Conservation (phyloP, 2,797 vertebrate genomes). For the Atherinosoma microstoma region DNA sequence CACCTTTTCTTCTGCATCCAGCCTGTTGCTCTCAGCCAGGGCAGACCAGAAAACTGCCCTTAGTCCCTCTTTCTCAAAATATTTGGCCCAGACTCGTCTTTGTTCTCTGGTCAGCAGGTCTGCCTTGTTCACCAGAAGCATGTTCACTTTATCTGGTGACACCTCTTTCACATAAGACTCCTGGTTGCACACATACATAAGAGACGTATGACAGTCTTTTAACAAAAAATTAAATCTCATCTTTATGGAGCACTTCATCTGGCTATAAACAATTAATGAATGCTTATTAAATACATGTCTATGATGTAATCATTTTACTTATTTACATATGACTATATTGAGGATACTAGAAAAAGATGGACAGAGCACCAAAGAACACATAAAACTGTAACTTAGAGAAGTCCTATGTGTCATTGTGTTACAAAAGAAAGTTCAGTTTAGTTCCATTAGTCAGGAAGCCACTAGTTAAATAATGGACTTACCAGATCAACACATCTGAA, state of each 20-base stretch:
- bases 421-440: neutral
- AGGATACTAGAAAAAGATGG: neutral
- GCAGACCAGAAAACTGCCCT: conserved; percentile 97
- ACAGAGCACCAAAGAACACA: neutral
- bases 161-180: conserved; percentile 92
- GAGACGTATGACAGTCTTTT: neutral
- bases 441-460: neutral
- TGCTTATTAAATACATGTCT: neutral
- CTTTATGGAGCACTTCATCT: neutral
- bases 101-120: conserved; percentile 91
- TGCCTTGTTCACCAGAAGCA: conserved; percentile 95
- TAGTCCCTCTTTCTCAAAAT: conserved; percentile 90
- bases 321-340: neutral
- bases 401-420: neutral
- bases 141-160: conserved; percentile 89
- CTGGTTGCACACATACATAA: conserved; percentile 72
- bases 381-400: neutral
- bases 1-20: conserved; percentile 87
- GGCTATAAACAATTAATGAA: neutral
- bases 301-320: neutral
- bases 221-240: neutral
- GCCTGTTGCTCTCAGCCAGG: conserved; percentile 84
- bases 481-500: conserved; percentile 96
- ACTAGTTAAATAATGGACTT: conserved; percentile 59
- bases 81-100: conserved; percentile 87